These are phyloP conservation scores for Anaspis maculata DNA, from an alignment of 2,888 invertebrate genomes.

Conservation along the genomic window DNA sequence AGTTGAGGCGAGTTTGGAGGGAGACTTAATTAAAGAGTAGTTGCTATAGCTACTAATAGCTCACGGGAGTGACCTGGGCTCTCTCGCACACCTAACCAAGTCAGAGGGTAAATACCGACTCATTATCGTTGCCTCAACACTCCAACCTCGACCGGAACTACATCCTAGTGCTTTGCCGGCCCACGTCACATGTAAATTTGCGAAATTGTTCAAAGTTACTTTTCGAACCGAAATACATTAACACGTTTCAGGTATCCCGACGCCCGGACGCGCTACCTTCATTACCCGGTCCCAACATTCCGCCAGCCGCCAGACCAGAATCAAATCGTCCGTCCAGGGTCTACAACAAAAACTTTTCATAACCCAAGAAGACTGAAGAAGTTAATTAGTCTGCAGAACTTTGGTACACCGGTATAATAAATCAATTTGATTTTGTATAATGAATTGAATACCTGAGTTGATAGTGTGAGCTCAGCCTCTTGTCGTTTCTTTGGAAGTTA, in stretches of 20 bases:
- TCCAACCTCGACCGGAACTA: slow-evolving; percentile 3
- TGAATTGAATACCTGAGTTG: too few relatives aligned
- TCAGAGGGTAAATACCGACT: slow-evolving; percentile 27
- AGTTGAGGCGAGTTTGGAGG: slow-evolving; percentile 21
- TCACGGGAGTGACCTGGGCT: slow-evolving; percentile 25
- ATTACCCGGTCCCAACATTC: too few relatives aligned
- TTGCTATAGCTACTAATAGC: slow-evolving; percentile 37
- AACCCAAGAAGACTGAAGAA: too few relatives aligned
- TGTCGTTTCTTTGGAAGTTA: too few relatives aligned
- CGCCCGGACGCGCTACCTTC: too few relatives aligned
- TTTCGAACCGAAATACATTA: slow-evolving; percentile 16
- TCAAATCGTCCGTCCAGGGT: too few relatives aligned
- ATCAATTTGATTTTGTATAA: too few relatives aligned
- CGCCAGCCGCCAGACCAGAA: too few relatives aligned
- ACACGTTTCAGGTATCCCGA: slow-evolving; percentile 17
- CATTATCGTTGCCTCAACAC: slow-evolving; percentile 20
- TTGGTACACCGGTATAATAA: too few relatives aligned
- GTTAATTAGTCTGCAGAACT: too few relatives aligned
- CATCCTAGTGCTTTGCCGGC: slow-evolving; percentile 2
- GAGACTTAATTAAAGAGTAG: slow-evolving; percentile 34
- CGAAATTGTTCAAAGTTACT: slow-evolving; percentile 14
- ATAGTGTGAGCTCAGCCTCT: too few relatives aligned
- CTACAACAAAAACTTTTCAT: too few relatives aligned
- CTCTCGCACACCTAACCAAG: slow-evolving; percentile 16
- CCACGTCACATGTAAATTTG: slow-evolving; percentile 16